Evolutionary conservation across 2,797 vertebrate species (phyloP).

Genomic region (Coregonus ussuriensis): DNA sequence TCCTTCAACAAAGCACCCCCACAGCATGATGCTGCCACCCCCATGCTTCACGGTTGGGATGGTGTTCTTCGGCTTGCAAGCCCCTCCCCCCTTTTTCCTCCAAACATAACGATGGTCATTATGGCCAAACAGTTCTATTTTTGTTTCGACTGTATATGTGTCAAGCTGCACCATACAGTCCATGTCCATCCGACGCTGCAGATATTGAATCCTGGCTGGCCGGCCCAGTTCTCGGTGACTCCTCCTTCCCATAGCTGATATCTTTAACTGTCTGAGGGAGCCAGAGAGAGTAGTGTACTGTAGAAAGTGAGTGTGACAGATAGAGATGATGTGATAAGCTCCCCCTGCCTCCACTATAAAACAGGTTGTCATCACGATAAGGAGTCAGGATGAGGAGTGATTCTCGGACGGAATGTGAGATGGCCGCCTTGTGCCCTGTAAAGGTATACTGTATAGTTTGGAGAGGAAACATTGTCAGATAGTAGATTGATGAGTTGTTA

Average conservation of each 20-base stretch:
- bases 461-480: conserved; percentile 2
- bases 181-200: not conserved
- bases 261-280: conserved; percentile 8
- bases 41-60: too few relatives aligned
- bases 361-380: conserved; percentile 13
- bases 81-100: too few relatives aligned
- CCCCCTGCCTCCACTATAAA: conserved; percentile 5
- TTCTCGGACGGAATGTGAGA: conserved; percentile 7
- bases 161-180: not conserved
- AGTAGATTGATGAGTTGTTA: not conserved
- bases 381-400: not conserved
- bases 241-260: conserved; percentile 11
- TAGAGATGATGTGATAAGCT: not conserved
- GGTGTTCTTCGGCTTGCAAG: too few relatives aligned
- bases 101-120: too few relatives aligned
- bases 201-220: too few relatives aligned
- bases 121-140: too few relatives aligned
- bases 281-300: too few relatives aligned
- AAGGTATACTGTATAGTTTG: too few relatives aligned
- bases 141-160: not conserved
- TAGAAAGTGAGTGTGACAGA: conserved; percentile 12
- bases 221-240: not conserved
- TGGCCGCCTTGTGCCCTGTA: not conserved
- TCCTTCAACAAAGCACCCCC: too few relatives aligned
- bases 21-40: too few relatives aligned